These are phyloP conservation scores for Notechis scutatus DNA, from an alignment of 2,113 vertebrate species.

Conservation along the genomic window DNA sequence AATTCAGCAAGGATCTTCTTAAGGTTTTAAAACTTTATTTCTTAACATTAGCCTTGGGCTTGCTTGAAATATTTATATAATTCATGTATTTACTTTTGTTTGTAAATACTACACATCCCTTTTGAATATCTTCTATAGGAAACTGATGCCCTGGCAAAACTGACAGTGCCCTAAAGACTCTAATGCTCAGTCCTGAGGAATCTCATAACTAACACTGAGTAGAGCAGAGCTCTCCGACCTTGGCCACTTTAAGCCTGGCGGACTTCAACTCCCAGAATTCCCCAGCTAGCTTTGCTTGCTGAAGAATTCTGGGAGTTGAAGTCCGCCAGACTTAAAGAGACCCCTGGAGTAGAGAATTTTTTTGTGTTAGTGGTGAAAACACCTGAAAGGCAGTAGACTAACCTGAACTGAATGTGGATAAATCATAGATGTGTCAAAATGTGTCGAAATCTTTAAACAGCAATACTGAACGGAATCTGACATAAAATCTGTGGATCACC, in stretches of 20 bases:
- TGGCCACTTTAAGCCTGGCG: no score
- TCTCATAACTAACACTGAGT: not conserved
- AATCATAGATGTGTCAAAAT: not conserved
- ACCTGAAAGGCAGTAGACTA: not conserved
- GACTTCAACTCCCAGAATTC: no score
- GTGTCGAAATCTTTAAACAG: slow-evolving; percentile 10
- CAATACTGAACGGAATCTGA: not conserved
- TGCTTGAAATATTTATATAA: not conserved
- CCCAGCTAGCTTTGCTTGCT: no score
- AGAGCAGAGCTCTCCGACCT: no score
- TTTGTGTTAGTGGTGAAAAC: not conserved
- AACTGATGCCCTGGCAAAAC: not conserved
- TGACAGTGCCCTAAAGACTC: not conserved
- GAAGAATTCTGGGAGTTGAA: no score
- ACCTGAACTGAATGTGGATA: not conserved
- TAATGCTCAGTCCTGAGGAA: not conserved
- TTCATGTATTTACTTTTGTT: not conserved
- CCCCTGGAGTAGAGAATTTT: not conserved
- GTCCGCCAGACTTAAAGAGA: no score
- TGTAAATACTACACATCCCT: not conserved
- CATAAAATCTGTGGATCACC: not conserved
- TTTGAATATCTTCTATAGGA: not conserved
- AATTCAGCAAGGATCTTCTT: not conserved
- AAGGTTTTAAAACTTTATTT: not conserved
- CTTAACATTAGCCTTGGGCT: not conserved